A percentile compares a stretch with the other conserved stretches of the same genome.
phyloP scores from a whole-genome alignment of 1,140 invertebrate species.

The Lucilia sericata region DNA sequence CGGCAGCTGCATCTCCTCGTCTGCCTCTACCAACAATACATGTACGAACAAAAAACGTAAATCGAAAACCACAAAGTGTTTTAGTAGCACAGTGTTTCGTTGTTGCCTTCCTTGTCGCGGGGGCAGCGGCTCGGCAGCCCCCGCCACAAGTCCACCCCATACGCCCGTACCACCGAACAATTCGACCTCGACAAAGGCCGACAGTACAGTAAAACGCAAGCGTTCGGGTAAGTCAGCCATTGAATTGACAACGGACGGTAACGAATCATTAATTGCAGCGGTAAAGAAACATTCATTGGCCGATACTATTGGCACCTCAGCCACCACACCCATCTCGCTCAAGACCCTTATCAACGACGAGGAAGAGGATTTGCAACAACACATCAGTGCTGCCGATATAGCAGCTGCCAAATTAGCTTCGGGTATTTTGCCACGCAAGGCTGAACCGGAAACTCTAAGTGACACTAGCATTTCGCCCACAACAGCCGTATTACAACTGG shows the following conservation, averaged over 20 bases:
- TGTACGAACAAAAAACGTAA: slow-evolving; percentile 52
- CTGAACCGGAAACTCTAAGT: slow-evolving; percentile 63
- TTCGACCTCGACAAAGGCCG: slow-evolving; percentile 54
- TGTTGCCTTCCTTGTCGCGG: slow-evolving; percentile 76
- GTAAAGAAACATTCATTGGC: slow-evolving; percentile 62
- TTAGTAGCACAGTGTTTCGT: slow-evolving; percentile 74
- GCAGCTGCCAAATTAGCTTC: slow-evolving; percentile 62
- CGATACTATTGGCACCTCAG: slow-evolving; percentile 62
- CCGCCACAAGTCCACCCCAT: slow-evolving; percentile 68
- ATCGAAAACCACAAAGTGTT: slow-evolving; percentile 62
- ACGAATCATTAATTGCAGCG: slow-evolving; percentile 42
- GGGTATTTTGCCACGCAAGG: slow-evolving; percentile 60
- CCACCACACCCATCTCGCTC: slow-evolving; percentile 62
- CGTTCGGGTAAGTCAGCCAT: slow-evolving; percentile 34
- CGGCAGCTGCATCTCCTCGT: slow-evolving; percentile 46
- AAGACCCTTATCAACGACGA: slow-evolving; percentile 65
- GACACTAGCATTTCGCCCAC: slow-evolving; percentile 65
- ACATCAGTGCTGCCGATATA: slow-evolving; percentile 60
- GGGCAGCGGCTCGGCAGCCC: slow-evolving; percentile 72
- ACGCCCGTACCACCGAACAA: slow-evolving; percentile 60
- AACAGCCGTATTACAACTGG: slow-evolving; percentile 49
- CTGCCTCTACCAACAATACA: slow-evolving; percentile 52
- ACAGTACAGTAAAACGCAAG: slow-evolving; percentile 41
- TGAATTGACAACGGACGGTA: slow-evolving; percentile 28
- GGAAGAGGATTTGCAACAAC: slow-evolving; percentile 55